Percentiles rank a stretch among this genome's conserved stretches.
Conservation (phyloP, 1,140 invertebrate species). For the Ectropis grisescens region DNA sequence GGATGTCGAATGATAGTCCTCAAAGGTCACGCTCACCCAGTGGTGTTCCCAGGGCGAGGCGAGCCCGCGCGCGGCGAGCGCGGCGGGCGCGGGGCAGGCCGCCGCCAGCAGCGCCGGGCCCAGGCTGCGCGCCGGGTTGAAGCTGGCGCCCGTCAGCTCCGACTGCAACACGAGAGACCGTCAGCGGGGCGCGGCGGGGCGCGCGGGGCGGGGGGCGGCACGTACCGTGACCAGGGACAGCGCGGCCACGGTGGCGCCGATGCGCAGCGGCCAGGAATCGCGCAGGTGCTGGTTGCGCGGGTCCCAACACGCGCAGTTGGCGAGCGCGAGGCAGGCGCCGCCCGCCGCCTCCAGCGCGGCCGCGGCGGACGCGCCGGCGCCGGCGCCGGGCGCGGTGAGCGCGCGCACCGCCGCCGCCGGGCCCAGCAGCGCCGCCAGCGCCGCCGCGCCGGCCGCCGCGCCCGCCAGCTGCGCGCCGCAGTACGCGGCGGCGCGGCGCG, state of each 20-base stretch:
- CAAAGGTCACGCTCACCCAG: conserved; percentile 72
- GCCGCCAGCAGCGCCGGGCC: conserved; percentile 79
- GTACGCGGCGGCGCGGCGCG: conserved; percentile 5
- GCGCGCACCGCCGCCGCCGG: conserved; percentile 4
- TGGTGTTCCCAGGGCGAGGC: conserved; percentile 73
- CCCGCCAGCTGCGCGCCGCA: conserved; percentile 17
- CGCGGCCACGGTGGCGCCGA: conserved; percentile 52
- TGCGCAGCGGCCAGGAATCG: conserved; percentile 65
- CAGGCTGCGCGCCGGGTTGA: conserved; percentile 86
- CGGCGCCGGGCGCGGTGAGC: conserved; percentile 12
- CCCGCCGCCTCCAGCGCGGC: conserved; percentile 57
- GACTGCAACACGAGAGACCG: conserved; percentile 19
- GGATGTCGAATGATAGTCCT: neutral
- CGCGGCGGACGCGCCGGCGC: conserved; percentile 7
- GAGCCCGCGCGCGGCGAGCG: conserved; percentile 81
- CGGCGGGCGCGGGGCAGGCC: too few species aligned
- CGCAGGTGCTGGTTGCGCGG: conserved; percentile 37
- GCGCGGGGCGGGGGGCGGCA: neutral
- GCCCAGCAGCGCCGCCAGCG: conserved; percentile 10
- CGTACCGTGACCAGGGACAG: conserved; percentile 54
- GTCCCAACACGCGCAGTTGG: conserved; percentile 64
- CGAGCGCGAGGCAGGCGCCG: conserved; percentile 53
- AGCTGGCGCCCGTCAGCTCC: conserved; percentile 79
- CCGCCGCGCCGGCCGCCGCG: conserved; percentile 14
- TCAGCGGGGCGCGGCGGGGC: neutral